These are phyloP conservation scores for Apteryx owenii DNA, from an alignment of 2,113 vertebrate species.

Conservation along the genomic window DNA sequence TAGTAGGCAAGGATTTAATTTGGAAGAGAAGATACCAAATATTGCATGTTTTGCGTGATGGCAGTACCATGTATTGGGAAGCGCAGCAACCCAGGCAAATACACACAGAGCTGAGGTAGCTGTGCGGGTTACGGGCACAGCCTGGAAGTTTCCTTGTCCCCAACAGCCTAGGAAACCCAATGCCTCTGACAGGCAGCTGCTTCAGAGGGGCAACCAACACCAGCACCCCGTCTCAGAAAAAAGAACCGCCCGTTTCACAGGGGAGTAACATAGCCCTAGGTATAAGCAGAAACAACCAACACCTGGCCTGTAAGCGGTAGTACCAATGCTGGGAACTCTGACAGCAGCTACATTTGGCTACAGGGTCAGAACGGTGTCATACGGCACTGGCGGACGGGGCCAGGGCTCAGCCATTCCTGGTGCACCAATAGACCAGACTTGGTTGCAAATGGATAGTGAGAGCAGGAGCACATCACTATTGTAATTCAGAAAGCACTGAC, in stretches of 20 bases:
- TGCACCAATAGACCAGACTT: accelerated
- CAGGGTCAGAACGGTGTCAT: background rate
- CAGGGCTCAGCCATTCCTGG: background rate
- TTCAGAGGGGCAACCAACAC: background rate
- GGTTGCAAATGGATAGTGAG: background rate
- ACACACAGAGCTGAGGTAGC: background rate
- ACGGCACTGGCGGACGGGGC: background rate
- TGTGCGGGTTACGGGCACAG: background rate
- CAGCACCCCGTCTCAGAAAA: background rate
- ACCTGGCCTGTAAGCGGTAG: background rate
- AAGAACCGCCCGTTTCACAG: background rate
- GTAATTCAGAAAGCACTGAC: background rate
- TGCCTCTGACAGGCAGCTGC: background rate
- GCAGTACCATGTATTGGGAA: no score
- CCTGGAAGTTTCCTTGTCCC: background rate
- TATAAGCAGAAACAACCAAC: background rate
- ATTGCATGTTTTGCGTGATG: no score
- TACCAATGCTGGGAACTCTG: background rate
- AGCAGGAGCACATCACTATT: background rate
- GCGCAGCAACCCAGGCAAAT: no score
- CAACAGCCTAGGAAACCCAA: background rate
- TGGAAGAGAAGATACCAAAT: no score
- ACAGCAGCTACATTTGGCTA: background rate
- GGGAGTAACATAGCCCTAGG: background rate
- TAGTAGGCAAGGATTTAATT: no score